Percentiles rank a stretch among this genome's conserved stretches.
Conservation (phyloP, 2,888 invertebrate genomes). For the Ditula angustiorana region DNA sequence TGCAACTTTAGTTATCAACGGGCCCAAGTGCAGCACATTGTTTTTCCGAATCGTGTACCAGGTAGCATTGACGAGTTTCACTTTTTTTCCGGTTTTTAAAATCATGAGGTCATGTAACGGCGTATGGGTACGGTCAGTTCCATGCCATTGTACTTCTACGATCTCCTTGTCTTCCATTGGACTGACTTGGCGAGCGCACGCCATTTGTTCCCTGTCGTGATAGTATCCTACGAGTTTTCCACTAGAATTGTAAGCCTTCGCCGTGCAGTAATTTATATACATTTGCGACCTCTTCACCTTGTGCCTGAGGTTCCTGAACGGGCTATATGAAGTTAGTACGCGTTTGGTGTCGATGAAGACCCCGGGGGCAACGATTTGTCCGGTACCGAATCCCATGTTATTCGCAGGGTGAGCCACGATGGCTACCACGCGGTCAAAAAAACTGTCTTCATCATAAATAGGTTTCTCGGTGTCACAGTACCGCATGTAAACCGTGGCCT, state of each 20-base stretch:
- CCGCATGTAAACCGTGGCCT: background rate
- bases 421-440: background rate
- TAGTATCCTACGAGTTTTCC: background rate
- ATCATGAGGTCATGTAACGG: conserved; percentile 9
- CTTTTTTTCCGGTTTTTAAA: background rate
- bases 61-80: background rate
- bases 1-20: background rate
- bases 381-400: background rate
- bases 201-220: background rate
- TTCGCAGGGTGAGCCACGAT: background rate
- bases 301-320: background rate
- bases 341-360: background rate
- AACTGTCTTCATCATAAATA: background rate
- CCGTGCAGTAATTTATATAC: background rate
- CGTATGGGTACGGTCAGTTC: background rate
- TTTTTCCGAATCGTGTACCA: background rate
- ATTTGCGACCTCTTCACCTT: background rate
- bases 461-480: background rate
- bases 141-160: background rate
- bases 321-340: background rate
- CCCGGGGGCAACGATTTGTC: background rate
- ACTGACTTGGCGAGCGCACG: background rate
- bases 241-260: background rate
- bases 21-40: background rate
- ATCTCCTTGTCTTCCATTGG: background rate